Evolutionary conservation across 2,888 invertebrate genomes (phyloP), one percentile per base, ranked within the genome.

Genomic region (Lithophane semibrunnea): DNA sequence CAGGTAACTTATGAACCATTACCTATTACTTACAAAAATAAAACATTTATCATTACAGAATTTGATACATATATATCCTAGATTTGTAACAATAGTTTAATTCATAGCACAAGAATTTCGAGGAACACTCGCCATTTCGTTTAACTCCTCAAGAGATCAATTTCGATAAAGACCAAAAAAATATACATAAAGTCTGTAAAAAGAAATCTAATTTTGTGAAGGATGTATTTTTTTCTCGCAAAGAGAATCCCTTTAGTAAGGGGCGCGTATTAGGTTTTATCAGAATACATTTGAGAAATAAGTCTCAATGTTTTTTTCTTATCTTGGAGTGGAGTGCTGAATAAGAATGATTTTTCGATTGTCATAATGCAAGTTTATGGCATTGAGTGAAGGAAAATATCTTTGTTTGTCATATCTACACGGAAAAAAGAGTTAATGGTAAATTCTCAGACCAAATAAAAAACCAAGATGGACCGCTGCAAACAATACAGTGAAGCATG

Each of bases 171-270:
- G 58, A 67, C 63, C 76, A 67, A 77, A 80, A 76, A 81, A 79
- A 86, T 81, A 82, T 82, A 87, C 76, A 87, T 74, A 84, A 82
- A 87, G 73, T 75, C 83, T 52, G 70, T 78, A 75, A 82, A 82
- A 79, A 84, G 79, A 79, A 88, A 89, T 88, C 81, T 88, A 85
- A 89, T 90, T 89, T 86, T 68, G 80, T 60, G 63, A 74, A 80
- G 77, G 76, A 84, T 86, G 79, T 88, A 78, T 87, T 88, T 85
- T 84, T 86, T 86, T 64, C 69, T 75, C 54, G 61, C 74, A 82
- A 88, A 79, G 68, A 83, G 81, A 86, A 86, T 81, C 79, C 83
- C 68, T 83, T 86, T 82, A 77, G 86, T 75, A 58, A 78, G 21
- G 37, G 29, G 54, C 63, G 44, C 54, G 82, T 85, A 63, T 80